phyloP scores from a whole-genome alignment of 2,797 vertebrate genomes.

The Siniperca undulata region DNA sequence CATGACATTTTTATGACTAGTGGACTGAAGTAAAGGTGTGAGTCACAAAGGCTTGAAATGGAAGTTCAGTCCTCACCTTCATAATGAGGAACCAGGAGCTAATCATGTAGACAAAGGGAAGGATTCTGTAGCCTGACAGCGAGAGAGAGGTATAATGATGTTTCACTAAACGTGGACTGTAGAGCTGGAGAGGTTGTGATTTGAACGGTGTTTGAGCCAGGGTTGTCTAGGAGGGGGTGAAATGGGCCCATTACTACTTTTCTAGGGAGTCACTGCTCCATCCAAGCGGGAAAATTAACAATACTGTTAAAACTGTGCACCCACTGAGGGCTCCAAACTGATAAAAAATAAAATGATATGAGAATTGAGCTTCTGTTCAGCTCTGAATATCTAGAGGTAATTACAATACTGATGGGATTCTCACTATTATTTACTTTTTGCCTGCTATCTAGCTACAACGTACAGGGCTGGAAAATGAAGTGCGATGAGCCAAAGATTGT shows the following conservation, averaged over 20 bases:
- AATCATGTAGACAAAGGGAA: slow-evolving; percentile 68
- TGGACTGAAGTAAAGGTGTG: slow-evolving; percentile 76
- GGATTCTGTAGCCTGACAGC: slow-evolving; percentile 46
- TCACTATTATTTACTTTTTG: no score
- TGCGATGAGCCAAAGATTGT: background rate
- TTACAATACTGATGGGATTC: no score
- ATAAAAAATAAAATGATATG: background rate
- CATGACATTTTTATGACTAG: slow-evolving; percentile 76
- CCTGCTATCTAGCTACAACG: background rate
- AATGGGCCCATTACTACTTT: slow-evolving; percentile 16
- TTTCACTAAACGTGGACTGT: slow-evolving; percentile 50
- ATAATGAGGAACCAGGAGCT: slow-evolving; percentile 68
- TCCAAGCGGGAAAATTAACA: slow-evolving; percentile 3
- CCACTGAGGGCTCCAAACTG: background rate
- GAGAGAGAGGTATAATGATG: slow-evolving; percentile 52
- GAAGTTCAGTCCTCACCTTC: slow-evolving; percentile 61
- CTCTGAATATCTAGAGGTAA: background rate
- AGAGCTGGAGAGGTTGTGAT: slow-evolving; percentile 27
- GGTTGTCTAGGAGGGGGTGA: slow-evolving; percentile 1
- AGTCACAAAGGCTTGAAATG: slow-evolving; percentile 74
- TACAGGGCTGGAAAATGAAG: no score
- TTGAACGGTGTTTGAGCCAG: slow-evolving; percentile 20
- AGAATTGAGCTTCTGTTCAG: background rate
- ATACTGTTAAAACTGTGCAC: background rate
- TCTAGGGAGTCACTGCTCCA: background rate